These are phyloP conservation scores for Morpho deidamia DNA, from an alignment of 2,888 invertebrate species.

Conservation along the genomic window DNA sequence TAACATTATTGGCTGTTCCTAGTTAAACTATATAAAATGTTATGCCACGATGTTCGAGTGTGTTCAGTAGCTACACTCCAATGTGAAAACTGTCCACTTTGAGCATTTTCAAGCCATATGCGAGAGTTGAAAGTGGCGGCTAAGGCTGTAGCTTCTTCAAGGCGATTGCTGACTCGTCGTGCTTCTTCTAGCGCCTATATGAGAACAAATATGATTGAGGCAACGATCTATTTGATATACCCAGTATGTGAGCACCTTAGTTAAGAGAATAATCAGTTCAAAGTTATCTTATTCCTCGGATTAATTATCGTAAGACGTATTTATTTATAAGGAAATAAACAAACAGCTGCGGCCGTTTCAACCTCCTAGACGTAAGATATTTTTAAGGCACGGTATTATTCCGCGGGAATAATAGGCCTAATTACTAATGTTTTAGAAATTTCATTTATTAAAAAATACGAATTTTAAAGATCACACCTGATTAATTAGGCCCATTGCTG, in stretches of 20 bases:
- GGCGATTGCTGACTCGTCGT: conserved; percentile 41
- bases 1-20: conserved; percentile 30
- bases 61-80: conserved; percentile 47
- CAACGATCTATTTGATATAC: too few relatives aligned
- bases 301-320: too few relatives aligned
- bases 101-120: conserved; percentile 50
- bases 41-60: conserved; percentile 46
- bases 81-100: conserved; percentile 37
- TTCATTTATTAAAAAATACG: too few relatives aligned
- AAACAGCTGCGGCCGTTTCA: too few relatives aligned
- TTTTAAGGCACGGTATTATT: too few relatives aligned
- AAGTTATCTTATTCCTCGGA: too few relatives aligned
- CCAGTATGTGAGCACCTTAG: too few relatives aligned
- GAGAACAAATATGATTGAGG: neutral
- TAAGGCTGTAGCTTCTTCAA: conserved; percentile 45
- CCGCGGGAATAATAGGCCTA: too few relatives aligned
- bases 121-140: conserved; percentile 42
- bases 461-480: conserved; percentile 32
- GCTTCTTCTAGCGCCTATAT: conserved; percentile 47
- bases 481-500: conserved; percentile 39
- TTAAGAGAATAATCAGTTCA: too few relatives aligned
- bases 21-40: conserved; percentile 52
- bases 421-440: too few relatives aligned
- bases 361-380: too few relatives aligned
- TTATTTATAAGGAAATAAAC: too few relatives aligned